Conservation (phyloP, 1,140 invertebrate genomes). For the Streblospio benedicti region DNA sequence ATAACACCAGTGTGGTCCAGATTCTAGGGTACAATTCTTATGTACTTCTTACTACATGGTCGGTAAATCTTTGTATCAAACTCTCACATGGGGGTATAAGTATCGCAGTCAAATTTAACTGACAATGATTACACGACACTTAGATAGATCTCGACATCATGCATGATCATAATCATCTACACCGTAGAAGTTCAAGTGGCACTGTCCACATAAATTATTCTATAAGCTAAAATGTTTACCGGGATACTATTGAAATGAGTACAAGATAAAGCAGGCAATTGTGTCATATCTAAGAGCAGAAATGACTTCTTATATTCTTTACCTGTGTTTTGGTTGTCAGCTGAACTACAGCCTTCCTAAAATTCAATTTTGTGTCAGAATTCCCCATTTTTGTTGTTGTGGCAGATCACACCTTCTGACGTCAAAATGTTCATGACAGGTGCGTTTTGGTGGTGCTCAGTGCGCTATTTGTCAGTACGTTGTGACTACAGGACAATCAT, state of each 20-base stretch:
- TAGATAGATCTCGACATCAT: neutral
- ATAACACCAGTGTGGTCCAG: no score
- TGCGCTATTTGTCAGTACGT: neutral
- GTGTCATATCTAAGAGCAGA: neutral
- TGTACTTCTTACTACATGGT: no score
- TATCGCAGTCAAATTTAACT: no score
- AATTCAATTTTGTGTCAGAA: conserved; percentile 92
- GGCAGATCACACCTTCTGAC: neutral
- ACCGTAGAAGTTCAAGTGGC: neutral
- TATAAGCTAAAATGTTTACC: neutral
- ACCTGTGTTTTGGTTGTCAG: conserved; percentile 92
- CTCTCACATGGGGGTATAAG: no score
- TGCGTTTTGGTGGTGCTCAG: neutral
- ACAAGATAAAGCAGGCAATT: conserved; percentile 7
- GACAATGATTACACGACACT: neutral
- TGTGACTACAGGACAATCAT: neutral
- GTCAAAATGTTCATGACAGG: neutral
- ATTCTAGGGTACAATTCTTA: no score
- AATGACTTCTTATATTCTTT: conserved; percentile 24
- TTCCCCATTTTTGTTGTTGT: conserved; percentile 72
- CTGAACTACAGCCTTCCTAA: conserved; percentile 92
- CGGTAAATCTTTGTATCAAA: no score
- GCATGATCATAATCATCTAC: neutral
- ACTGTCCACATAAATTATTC: neutral
- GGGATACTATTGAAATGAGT: neutral